A percentile compares a stretch with the other conserved stretches of the same genome.
Conservation (phyloP, 2,888 invertebrate species). For the Electrophaes corylata region DNA sequence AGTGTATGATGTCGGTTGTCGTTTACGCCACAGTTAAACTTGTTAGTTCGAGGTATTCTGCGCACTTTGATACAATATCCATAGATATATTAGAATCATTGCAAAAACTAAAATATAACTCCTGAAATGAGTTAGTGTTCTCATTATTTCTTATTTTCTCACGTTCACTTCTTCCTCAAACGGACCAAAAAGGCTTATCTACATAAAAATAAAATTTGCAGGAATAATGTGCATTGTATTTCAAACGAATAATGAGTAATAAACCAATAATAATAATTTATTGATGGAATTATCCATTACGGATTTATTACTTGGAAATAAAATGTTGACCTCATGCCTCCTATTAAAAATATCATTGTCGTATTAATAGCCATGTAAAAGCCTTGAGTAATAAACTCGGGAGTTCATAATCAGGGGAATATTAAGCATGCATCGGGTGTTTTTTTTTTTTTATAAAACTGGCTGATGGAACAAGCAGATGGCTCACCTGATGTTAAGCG, state of each 20-base stretch:
- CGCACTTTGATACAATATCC: too few species aligned
- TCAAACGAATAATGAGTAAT: background rate
- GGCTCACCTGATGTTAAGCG: too few species aligned
- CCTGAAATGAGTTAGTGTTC: too few species aligned
- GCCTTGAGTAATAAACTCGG: background rate
- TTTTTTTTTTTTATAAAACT: too few species aligned
- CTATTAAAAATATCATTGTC: background rate
- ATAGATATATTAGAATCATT: too few species aligned
- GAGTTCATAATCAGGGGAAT: too few species aligned
- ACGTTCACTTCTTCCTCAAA: background rate
- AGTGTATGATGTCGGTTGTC: too few species aligned
- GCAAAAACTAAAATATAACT: too few species aligned
- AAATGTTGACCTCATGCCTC: constrained; percentile 1
- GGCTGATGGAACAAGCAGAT: too few species aligned
- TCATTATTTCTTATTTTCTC: too few species aligned
- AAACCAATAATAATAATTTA: constrained; percentile 10
- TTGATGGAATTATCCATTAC: constrained; percentile 8
- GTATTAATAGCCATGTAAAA: background rate
- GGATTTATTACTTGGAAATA: constrained; percentile 14
- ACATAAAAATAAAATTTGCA: background rate
- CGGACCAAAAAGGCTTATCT: background rate
- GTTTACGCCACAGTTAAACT: too few species aligned
- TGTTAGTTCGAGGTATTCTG: too few species aligned
- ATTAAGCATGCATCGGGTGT: background rate
- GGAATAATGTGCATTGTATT: background rate